A percentile compares a stretch with the other conserved stretches of the same genome.
Evolutionary conservation across 2,888 invertebrate species (phyloP).

Genomic region (Yponomeuta evonymella): DNA sequence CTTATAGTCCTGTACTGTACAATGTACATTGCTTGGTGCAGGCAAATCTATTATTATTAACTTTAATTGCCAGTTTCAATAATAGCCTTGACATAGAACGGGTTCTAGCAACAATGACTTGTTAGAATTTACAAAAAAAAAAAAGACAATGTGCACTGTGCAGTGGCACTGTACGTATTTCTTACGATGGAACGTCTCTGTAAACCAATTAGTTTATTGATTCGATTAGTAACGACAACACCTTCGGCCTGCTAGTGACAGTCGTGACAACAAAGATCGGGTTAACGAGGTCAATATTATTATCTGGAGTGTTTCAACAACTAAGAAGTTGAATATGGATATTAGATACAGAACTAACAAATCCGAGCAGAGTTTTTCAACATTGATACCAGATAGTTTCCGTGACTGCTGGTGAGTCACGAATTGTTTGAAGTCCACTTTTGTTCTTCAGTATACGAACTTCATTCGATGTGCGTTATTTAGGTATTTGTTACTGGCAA

Average conservation of each 20-base stretch:
- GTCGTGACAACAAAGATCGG: background rate
- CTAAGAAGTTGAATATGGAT: background rate
- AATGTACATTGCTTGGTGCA: background rate
- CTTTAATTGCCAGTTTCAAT: background rate
- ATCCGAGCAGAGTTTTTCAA: slow-evolving; percentile 18
- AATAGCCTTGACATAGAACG: slow-evolving; percentile 1
- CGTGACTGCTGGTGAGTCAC: slow-evolving; percentile 43
- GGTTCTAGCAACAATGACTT: background rate
- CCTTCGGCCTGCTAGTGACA: slow-evolving; percentile 10
- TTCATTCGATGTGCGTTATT: background rate
- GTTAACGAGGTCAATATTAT: background rate
- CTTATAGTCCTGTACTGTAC: background rate
- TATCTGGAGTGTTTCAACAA: background rate
- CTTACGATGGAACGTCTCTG: slow-evolving; percentile 26
- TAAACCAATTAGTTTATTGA: slow-evolving; percentile 59
- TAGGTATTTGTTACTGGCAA: background rate
- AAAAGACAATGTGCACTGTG: background rate
- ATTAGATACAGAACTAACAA: background rate
- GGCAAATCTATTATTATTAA: background rate
- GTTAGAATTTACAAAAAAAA: background rate
- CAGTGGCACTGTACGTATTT: slow-evolving; percentile 5
- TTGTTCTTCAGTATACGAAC: background rate
- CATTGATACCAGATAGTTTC: slow-evolving; percentile 29
- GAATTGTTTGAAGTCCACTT: background rate
- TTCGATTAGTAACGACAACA: slow-evolving; percentile 46